A percentile compares a stretch with the other conserved stretches of the same genome.
Conservation (phyloP, 1,140 invertebrate species). For the Neodiprion pinetum region DNA sequence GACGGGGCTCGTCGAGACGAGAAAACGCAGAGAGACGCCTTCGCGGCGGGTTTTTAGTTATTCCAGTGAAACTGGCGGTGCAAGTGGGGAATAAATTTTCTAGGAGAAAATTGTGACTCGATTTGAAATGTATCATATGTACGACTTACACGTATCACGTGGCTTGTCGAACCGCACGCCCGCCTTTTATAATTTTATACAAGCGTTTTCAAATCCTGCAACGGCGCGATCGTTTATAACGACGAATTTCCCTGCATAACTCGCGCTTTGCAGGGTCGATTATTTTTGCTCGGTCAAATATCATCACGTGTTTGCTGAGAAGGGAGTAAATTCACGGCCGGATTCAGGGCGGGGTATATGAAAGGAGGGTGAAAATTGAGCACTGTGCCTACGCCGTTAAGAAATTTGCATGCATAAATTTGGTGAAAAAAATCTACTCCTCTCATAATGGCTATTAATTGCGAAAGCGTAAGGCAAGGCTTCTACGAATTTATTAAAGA, state of each 20-base stretch:
- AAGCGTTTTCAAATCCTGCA: neutral
- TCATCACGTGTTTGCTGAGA: no score
- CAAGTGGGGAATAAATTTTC: neutral
- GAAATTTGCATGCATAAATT: no score
- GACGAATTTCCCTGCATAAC: neutral
- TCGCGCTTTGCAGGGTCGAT: neutral
- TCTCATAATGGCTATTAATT: slow-evolving; percentile 4
- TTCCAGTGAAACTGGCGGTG: neutral
- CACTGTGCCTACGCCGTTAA: no score
- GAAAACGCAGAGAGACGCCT: neutral
- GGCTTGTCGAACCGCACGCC: neutral
- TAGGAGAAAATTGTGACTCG: neutral
- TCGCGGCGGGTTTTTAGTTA: neutral
- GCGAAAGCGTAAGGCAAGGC: neutral
- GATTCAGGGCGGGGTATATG: no score
- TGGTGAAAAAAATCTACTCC: neutral
- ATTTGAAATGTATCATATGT: neutral
- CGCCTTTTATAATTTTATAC: neutral
- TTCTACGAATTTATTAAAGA: neutral
- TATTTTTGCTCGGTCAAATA: no score
- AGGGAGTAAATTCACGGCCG: no score
- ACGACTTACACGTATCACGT: no score
- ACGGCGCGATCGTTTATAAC: neutral
- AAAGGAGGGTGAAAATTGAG: no score
- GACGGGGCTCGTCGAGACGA: neutral